Evolutionary conservation across 2,113 vertebrate genomes (phyloP).

Genomic region (Puffinus mauretanicus): DNA sequence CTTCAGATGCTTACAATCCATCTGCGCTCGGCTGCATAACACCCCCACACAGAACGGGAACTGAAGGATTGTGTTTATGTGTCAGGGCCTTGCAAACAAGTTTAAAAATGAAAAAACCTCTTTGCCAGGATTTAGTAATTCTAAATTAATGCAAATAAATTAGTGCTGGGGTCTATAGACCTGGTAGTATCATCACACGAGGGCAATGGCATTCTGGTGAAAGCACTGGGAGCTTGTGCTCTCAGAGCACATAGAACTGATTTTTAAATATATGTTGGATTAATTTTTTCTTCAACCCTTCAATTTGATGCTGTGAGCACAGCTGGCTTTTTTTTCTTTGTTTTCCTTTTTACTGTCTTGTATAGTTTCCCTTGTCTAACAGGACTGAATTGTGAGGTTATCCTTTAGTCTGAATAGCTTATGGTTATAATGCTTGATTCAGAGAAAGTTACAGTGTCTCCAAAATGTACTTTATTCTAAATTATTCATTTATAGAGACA

Average conservation of each 20-base stretch:
- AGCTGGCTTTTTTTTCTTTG: neutral
- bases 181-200: neutral
- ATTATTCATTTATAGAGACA: neutral
- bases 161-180: neutral
- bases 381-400: neutral
- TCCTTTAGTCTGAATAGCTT: neutral
- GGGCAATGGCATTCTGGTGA: neutral
- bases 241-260: neutral
- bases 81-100: neutral
- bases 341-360: neutral
- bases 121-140: neutral
- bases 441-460: neutral
- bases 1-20: constrained; percentile 8
- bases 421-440: neutral
- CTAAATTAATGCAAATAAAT: neutral
- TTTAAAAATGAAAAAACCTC: neutral
- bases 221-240: neutral
- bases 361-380: neutral
- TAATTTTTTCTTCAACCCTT: neutral
- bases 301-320: neutral
- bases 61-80: neutral
- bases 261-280: neutral
- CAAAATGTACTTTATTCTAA: neutral
- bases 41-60: neutral
- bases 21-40: neutral